phyloP scores from a whole-genome alignment of 2,113 vertebrate genomes.

The Gymnocephalus cernua region DNA sequence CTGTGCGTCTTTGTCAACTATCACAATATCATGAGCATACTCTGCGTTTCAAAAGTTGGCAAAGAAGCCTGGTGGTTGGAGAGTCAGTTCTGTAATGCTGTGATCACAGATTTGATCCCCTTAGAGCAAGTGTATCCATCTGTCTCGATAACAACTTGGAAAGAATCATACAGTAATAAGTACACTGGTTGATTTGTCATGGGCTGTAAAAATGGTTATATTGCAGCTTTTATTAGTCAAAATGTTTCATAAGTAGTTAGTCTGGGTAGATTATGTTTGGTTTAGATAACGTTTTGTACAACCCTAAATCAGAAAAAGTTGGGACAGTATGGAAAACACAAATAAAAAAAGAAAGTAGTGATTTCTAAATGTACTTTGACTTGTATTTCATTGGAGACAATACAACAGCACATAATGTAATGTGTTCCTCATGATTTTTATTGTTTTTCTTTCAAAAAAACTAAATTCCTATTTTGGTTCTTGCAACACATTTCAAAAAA shows the following conservation, averaged over 20 bases:
- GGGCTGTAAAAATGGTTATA: not conserved
- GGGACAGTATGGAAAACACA: no score
- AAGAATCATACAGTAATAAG: not conserved
- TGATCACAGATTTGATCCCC: constrained; percentile 14
- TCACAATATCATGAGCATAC: constrained; percentile 16
- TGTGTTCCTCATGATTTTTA: no score
- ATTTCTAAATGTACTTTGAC: no score
- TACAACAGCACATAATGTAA: no score
- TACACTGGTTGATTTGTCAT: not conserved
- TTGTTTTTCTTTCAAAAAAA: no score
- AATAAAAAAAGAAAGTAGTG: no score
- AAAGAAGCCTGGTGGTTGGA: not conserved
- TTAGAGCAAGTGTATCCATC: constrained; percentile 2
- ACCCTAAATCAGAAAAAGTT: no score
- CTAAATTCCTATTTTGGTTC: no score
- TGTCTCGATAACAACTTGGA: constrained; percentile 1
- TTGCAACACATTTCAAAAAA: no score
- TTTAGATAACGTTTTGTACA: no score
- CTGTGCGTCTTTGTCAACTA: constrained; percentile 49
- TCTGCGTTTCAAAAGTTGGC: constrained; percentile 1
- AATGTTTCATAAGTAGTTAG: not conserved
- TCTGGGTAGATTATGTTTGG: not conserved
- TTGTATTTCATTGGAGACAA: no score
- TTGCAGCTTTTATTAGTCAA: not conserved
- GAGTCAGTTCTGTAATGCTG: not conserved